Evolutionary conservation across 2,113 vertebrate genomes (phyloP).

Genomic region (Petrocephalus microphthalmus): DNA sequence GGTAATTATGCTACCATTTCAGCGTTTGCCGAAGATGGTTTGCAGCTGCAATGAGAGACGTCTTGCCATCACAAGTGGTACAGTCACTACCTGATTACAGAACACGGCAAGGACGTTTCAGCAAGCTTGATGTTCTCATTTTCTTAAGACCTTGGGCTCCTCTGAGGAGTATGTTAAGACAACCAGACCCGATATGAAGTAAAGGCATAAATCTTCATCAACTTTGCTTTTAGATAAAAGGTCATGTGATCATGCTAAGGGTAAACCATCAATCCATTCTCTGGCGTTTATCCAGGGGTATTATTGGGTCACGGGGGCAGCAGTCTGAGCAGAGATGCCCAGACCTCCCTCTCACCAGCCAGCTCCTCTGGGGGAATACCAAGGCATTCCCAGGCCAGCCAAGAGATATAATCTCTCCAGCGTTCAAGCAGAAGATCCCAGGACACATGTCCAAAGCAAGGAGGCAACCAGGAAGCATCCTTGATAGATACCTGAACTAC

Average conservation of each 20-base stretch:
- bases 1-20: background rate
- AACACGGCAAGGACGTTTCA: background rate
- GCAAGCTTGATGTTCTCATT: background rate
- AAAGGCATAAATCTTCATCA: background rate
- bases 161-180: no score
- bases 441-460: no score
- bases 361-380: no score
- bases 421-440: no score
- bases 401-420: no score
- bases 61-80: background rate
- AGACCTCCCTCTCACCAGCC: no score
- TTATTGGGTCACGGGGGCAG: no score
- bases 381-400: no score
- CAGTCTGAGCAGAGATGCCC: no score
- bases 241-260: background rate
- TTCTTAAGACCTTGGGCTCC: background rate
- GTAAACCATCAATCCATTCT: background rate
- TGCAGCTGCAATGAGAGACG: background rate
- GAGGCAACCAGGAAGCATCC: no score
- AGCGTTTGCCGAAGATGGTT: background rate
- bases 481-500: no score
- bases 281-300: no score
- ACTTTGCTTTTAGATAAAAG: background rate
- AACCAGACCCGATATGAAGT: background rate
- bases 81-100: background rate